phyloP scores from a whole-genome alignment of 2,797 vertebrate species.

The Myiothlypis chrysogaster region DNA sequence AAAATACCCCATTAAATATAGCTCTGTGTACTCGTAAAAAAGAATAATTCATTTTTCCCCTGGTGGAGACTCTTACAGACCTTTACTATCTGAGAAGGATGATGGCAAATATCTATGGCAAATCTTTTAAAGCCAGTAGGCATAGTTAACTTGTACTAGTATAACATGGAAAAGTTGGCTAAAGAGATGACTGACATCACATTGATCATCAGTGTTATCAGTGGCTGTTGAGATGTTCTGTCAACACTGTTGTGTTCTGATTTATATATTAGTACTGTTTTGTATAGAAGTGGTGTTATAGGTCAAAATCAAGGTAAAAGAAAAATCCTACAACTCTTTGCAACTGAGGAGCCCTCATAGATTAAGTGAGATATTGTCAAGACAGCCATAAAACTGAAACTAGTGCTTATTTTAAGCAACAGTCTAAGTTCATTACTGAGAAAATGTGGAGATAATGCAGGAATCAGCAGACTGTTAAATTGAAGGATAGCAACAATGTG shows the following conservation, averaged over 20 bases:
- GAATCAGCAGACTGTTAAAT: background rate
- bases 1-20: rapidly evolving
- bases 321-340: background rate
- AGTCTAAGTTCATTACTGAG: background rate
- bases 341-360: background rate
- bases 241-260: background rate
- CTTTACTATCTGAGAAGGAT: background rate
- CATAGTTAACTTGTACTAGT: background rate
- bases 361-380: background rate
- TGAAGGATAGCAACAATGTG: background rate
- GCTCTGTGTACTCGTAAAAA: background rate
- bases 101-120: background rate
- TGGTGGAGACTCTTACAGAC: background rate
- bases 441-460: background rate
- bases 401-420: background rate
- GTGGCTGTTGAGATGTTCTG: rapidly evolving
- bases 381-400: background rate
- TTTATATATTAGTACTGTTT: background rate
- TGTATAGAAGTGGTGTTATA: background rate
- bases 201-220: background rate
- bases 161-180: background rate
- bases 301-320: background rate
- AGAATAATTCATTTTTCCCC: background rate
- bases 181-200: background rate
- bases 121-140: background rate